Base-by-base conservation (phyloP, 2,113 vertebrate species). In the Anthoscopus minutus region DNA sequence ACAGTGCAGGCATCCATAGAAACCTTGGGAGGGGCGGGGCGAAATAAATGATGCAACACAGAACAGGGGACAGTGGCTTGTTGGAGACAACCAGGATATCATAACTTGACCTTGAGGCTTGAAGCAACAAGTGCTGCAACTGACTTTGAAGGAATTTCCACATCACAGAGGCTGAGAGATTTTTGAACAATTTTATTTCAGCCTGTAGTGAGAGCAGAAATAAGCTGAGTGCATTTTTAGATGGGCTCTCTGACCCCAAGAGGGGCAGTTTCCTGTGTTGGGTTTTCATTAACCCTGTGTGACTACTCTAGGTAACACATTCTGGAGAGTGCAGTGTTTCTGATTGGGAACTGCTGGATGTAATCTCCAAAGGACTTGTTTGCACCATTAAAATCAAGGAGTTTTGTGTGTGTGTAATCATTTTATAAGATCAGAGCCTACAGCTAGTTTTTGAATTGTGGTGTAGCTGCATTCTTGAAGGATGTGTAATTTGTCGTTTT, bases 381-480 rank as follows among this genome's bases (percentile, higher is more conserved):
- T 72, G 84, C 54, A 73, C 67, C 70, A 47, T 91, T 80, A 79
- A 79, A 94, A 91, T 96, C 57, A 85, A 79, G 56, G 72, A 73
- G 92, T 57, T 89, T 18, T 80, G 9, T 86, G 51, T 86, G 33
- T 87, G 22, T 85, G 27, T 78, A 83, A 77, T 86, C 8, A 1
- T 70, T 83, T 83, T 73, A 65, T 58, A 53, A 78, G 89, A 89
- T 89, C 81, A 92, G 80, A 82, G 94, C 62, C 85, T 91, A 62
- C 79, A 89, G 74, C 79, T 95, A 62, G 61, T 88, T 50, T 87
- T 91, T 86, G 81, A 85, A 77, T 95, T 83, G 62, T 3, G 22
- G 69, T 79, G 62, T 91, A 81, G 83, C 86, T 2, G 2, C 61
- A 33, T 85, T 76, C 71, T 90, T 95, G 38, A 90, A 88, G 51